Percentiles rank a stretch among this genome's conserved stretches.
Evolutionary conservation across 2,888 invertebrate genomes (phyloP).

Genomic region (Anticlea derivata): DNA sequence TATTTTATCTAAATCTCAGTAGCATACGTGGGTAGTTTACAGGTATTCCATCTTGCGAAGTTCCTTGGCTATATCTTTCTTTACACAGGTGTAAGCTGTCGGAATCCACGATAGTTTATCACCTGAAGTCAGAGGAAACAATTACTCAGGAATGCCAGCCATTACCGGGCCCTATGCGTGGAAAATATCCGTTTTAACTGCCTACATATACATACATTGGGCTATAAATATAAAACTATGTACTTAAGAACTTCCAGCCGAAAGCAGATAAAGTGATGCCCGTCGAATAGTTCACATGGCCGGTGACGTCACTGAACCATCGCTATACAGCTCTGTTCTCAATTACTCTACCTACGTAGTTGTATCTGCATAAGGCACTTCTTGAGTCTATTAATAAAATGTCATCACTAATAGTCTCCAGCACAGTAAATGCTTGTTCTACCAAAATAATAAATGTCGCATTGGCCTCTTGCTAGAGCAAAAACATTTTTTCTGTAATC

Average conservation of each 20-base stretch:
- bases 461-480: conserved; percentile 6
- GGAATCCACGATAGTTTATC: conserved; percentile 3
- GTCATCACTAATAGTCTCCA: too few species aligned
- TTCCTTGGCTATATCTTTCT: background rate
- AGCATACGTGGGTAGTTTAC: too few species aligned
- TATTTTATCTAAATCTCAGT: background rate
- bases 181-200: conserved; percentile 35
- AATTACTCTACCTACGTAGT: background rate
- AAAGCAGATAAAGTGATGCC: conserved; percentile 60
- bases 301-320: conserved; percentile 55
- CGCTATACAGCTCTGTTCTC: conserved; percentile 25
- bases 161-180: conserved; percentile 33
- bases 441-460: conserved; percentile 21
- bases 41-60: too few species aligned
- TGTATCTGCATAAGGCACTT: background rate
- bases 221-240: conserved; percentile 54
- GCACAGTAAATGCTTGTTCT: background rate
- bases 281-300: conserved; percentile 45
- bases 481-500: conserved; percentile 19
- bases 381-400: background rate
- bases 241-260: conserved; percentile 56
- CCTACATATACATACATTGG: conserved; percentile 44
- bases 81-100: conserved; percentile 7
- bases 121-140: conserved; percentile 25
- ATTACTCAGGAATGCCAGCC: conserved; percentile 32